Percentiles rank a stretch among this genome's conserved stretches.
phyloP scores from a whole-genome alignment of 2,888 invertebrate species.

The Odontothrips loti region DNA sequence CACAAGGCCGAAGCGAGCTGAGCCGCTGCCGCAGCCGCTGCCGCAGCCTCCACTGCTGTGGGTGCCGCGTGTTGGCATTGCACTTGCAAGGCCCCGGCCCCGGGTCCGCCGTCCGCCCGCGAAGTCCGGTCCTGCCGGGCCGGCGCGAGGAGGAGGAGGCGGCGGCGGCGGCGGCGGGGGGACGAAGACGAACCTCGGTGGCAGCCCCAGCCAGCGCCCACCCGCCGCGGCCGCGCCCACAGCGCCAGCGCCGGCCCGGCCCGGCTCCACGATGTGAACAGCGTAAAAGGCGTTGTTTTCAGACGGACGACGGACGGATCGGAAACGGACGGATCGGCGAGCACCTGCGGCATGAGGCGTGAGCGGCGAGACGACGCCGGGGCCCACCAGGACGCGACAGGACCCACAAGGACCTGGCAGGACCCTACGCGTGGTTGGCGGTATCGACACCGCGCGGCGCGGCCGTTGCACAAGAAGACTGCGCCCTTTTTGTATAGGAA shows the following conservation, averaged over 20 bases:
- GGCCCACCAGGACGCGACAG: too few species aligned
- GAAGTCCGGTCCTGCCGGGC: background rate
- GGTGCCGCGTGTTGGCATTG: conserved; percentile 15
- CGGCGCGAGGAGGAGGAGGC: background rate
- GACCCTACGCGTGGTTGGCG: too few species aligned
- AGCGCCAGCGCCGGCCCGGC: background rate
- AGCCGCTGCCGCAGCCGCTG: too few species aligned
- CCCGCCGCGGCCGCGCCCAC: conserved; percentile 22
- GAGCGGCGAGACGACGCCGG: too few species aligned
- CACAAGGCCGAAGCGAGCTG: background rate
- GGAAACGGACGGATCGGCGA: too few species aligned
- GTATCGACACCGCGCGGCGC: too few species aligned
- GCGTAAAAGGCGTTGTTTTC: background rate
- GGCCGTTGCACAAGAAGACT: too few species aligned
- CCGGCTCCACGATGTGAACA: background rate
- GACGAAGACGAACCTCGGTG: too few species aligned
- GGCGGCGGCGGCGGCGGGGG: too few species aligned
- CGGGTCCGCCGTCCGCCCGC: background rate
- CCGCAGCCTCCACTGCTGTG: background rate
- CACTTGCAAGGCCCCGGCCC: conserved; percentile 10
- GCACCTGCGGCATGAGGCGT: too few species aligned
- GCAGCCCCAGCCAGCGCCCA: background rate
- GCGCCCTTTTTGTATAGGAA: too few species aligned
- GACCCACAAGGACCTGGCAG: too few species aligned
- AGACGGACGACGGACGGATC: background rate